phyloP scores from a whole-genome alignment of 2,888 invertebrate species.

The Syritta pipiens region DNA sequence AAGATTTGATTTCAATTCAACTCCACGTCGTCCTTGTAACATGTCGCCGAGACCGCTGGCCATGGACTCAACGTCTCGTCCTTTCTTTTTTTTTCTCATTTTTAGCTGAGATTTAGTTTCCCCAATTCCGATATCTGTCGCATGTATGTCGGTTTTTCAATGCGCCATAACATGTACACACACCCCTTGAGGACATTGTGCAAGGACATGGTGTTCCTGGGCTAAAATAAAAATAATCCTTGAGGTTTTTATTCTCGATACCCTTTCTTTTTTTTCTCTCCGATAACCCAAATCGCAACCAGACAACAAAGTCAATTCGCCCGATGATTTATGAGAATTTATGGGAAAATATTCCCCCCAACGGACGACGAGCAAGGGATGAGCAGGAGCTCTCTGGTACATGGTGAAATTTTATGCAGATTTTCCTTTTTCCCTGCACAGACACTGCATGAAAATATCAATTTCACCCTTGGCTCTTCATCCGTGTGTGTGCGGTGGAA shows the following conservation, averaged over 20 bases:
- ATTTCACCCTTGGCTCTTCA: slow-evolving; percentile 46
- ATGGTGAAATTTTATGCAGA: slow-evolving; percentile 21
- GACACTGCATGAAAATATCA: slow-evolving; percentile 46
- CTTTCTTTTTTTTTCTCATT: neutral
- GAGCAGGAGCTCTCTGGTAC: neutral
- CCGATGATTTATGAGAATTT: slow-evolving; percentile 56
- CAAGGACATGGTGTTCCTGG: slow-evolving; percentile 39
- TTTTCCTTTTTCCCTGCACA: slow-evolving; percentile 5
- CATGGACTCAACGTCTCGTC: too few species aligned
- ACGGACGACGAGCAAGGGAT: too few species aligned
- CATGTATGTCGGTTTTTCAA: slow-evolving; percentile 51
- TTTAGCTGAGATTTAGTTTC: slow-evolving; percentile 39
- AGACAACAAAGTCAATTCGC: slow-evolving; percentile 67
- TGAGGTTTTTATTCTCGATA: slow-evolving; percentile 1
- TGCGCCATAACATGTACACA: slow-evolving; percentile 3
- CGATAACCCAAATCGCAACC: slow-evolving; percentile 49
- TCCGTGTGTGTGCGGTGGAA: neutral
- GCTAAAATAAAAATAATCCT: slow-evolving; percentile 31
- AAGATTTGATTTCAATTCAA: slow-evolving; percentile 65
- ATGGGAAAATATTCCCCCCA: slow-evolving; percentile 14
- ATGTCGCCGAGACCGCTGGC: slow-evolving; percentile 21
- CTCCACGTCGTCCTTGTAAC: slow-evolving; percentile 63
- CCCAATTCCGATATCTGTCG: slow-evolving; percentile 43
- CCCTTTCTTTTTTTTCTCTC: slow-evolving; percentile 4
- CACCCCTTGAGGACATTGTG: slow-evolving; percentile 25